Percentiles rank a stretch among this genome's conserved stretches.
Evolutionary conservation across 2,113 vertebrate species (phyloP).

Genomic region (Apus apus): DNA sequence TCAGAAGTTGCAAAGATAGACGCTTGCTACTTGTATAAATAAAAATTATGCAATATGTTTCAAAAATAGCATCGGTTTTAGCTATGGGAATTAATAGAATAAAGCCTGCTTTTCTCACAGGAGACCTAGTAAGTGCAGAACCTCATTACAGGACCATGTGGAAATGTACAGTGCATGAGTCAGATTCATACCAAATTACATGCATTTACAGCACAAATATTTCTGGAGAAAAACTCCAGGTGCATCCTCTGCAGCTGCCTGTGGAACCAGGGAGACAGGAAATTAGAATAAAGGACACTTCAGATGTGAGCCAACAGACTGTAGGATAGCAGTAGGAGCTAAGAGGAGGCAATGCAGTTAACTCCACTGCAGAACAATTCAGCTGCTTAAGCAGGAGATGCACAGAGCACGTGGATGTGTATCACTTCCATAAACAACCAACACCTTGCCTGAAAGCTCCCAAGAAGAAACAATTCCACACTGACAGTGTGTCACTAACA

Average conservation of each 20-base stretch:
- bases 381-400: not conserved
- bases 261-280: not conserved
- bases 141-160: not conserved
- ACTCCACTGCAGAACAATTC: not conserved
- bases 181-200: not conserved
- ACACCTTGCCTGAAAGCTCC: accelerated
- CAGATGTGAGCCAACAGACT: not conserved
- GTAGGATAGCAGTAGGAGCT: not conserved
- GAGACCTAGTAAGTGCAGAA: not conserved
- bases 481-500: not conserved
- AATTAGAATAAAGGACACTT: not conserved
- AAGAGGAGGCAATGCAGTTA: not conserved
- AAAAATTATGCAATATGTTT: not conserved
- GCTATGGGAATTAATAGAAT: not conserved
- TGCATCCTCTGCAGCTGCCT: not conserved
- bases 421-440: not conserved
- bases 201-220: not conserved
- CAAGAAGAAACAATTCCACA: not conserved
- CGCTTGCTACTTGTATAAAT: not conserved
- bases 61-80: not conserved
- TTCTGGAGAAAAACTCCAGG: not conserved
- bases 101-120: not conserved
- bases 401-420: not conserved
- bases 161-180: not conserved
- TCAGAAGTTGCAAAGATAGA: not conserved